Conservation (phyloP, 1,140 invertebrate species). For the Drosophila kanapiae region DNA sequence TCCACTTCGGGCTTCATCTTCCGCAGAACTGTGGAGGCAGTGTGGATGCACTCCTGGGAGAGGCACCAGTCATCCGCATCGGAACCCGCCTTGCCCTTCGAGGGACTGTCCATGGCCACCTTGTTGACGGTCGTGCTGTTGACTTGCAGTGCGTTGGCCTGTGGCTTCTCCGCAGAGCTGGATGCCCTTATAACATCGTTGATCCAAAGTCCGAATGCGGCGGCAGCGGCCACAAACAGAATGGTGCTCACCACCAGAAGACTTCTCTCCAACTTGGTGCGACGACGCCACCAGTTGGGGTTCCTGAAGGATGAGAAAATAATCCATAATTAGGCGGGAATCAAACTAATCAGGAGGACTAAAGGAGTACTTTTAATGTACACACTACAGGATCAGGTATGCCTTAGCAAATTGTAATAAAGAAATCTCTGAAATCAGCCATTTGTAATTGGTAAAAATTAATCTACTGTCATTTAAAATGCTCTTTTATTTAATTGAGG, state of each 20-base stretch:
- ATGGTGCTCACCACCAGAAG: slow-evolving; percentile 89
- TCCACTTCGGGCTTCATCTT: slow-evolving; percentile 91
- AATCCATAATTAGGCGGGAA: neutral
- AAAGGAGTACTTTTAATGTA: too few species aligned
- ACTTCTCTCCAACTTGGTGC: slow-evolving; percentile 91
- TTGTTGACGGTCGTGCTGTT: slow-evolving; percentile 60
- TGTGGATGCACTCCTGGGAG: slow-evolving; percentile 89
- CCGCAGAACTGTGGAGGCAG: slow-evolving; percentile 90
- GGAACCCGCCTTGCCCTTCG: slow-evolving; percentile 32
- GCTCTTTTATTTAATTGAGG: too few species aligned
- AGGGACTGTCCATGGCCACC: slow-evolving; percentile 23
- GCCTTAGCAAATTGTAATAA: too few species aligned
- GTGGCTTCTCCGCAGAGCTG: slow-evolving; percentile 22
- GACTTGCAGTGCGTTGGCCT: slow-evolving; percentile 65
- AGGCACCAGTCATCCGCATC: slow-evolving; percentile 86
- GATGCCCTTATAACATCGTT: slow-evolving; percentile 68
- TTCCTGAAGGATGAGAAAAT: slow-evolving; percentile 87
- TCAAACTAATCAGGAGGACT: neutral
- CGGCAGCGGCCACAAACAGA: slow-evolving; percentile 88
- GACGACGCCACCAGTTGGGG: slow-evolving; percentile 94
- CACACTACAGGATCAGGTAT: too few species aligned
- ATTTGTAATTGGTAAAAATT: too few species aligned
- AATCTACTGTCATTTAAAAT: too few species aligned
- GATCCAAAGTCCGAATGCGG: slow-evolving; percentile 89
- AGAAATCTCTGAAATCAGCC: too few species aligned